Percentiles rank a stretch among this genome's conserved stretches.
Evolutionary conservation across 2,888 invertebrate species (phyloP).

Genomic region (Ectropis crepuscularia): DNA sequence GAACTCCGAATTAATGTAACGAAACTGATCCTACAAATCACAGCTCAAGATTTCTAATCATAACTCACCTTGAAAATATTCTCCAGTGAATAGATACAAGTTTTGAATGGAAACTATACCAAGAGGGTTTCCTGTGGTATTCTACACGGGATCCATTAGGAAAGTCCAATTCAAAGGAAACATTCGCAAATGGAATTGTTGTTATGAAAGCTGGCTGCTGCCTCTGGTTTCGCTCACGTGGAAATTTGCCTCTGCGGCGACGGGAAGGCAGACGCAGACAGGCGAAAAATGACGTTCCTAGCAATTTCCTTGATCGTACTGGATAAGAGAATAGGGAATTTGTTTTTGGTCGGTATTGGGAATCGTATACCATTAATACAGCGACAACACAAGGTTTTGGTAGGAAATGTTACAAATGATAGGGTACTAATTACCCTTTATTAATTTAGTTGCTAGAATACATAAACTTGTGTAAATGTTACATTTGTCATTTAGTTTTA

Average conservation of each 20-base stretch:
- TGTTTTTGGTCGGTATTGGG: background rate
- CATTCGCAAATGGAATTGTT: constrained; percentile 26
- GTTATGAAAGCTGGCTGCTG: constrained; percentile 9
- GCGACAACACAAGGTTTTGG: too few species aligned
- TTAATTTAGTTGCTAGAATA: too few species aligned
- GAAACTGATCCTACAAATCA: background rate
- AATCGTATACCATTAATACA: too few species aligned
- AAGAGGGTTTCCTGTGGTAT: constrained; percentile 16
- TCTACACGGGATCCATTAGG: constrained; percentile 25
- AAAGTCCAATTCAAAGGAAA: constrained; percentile 27
- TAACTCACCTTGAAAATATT: background rate
- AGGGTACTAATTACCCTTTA: too few species aligned
- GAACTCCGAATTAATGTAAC: too few species aligned
- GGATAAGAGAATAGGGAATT: background rate
- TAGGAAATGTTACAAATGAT: too few species aligned
- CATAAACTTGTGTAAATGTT: too few species aligned
- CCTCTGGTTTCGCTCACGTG: constrained; percentile 2
- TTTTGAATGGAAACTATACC: constrained; percentile 17
- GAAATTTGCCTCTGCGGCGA: constrained; percentile 15
- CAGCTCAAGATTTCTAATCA: constrained; percentile 2
- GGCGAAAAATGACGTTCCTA: constrained; percentile 16
- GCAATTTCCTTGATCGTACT: constrained; percentile 9
- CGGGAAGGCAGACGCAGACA: constrained; percentile 12
- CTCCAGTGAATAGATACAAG: constrained; percentile 4
- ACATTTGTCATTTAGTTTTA: too few species aligned